Percentiles rank a stretch among this genome's conserved stretches.
Conservation (phyloP, 2,113 vertebrate genomes). For the Agapornis roseicollis region DNA sequence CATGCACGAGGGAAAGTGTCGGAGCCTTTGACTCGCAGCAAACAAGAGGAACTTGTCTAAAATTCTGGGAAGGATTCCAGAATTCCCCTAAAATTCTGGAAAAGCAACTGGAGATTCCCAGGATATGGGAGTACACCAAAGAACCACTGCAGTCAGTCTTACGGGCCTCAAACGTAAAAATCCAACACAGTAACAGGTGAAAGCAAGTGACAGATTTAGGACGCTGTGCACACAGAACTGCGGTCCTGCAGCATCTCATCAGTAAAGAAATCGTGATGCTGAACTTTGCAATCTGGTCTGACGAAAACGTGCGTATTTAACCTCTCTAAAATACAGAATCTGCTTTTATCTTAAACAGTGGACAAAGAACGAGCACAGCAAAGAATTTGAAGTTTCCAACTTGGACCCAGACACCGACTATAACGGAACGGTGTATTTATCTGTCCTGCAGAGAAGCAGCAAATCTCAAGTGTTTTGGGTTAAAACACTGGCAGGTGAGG, state of each 20-base stretch:
- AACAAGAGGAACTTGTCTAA: neutral
- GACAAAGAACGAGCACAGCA: constrained; percentile 45
- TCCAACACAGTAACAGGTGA: neutral
- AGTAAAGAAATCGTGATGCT: neutral
- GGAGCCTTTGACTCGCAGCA: neutral
- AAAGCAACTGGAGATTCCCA: neutral
- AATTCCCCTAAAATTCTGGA: neutral
- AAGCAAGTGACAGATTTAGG: neutral
- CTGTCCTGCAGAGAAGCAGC: constrained; percentile 44
- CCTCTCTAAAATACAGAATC: neutral
- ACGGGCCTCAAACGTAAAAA: neutral
- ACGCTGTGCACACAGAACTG: neutral
- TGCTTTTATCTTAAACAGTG: constrained; percentile 40
- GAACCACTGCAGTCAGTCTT: neutral
- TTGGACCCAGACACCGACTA: constrained; percentile 75
- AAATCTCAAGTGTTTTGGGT: constrained; percentile 55
- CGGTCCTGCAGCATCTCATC: neutral
- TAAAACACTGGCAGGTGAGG: constrained; percentile 74
- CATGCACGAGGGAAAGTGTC: neutral
- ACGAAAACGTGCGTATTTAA: neutral
- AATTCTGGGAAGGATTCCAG: neutral
- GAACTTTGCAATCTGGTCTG: neutral
- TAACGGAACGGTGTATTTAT: constrained; percentile 37
- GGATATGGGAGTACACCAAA: neutral
- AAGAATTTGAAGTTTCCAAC: constrained; percentile 66